Evolutionary conservation across 1,140 invertebrate genomes (phyloP), one percentile per base, ranked within the genome.

Genomic region (Atta texana): DNA sequence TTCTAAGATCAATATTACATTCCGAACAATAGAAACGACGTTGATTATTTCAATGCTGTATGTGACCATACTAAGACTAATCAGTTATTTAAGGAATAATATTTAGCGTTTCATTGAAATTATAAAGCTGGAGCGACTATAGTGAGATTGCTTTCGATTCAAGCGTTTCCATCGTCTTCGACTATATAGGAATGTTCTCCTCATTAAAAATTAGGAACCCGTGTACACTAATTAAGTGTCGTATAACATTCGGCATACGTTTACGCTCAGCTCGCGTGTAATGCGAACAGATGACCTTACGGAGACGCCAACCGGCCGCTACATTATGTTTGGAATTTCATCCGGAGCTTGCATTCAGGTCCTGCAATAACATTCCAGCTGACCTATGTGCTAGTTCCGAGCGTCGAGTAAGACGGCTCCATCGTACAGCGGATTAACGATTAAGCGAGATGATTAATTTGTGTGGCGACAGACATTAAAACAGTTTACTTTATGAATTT

Each of bases 261-360:
- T 76, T 51, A 39, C 68, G 69, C 4, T 49, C 84, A 71, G 76
- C 85, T 72, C 77, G 88, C 59, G 28, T 68, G 66, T 72, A 91
- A 91, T 82, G 87, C 89, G 75, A 85, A 44, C 72, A 61, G 88
- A 90, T 75, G 55, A 61, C 74, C 74, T 44, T 77, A 69, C 68
- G 66, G 57, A 59, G 63, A 80, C 82, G 87, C 61, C 44, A 63
- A 28, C 86, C 51, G 53, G 76, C 57, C 75, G 59, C 76, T 92
- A 85, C 89, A 90, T 92, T 87, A 92, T 87, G 89, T 61, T 61
- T 84, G 91, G 91, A 92, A 92, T 92, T 92, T 74, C 78, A 85
- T 91, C 77, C 39, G 84, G 31, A 87, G 87, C 75, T 78, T 85
- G 89, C 82, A 71, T 74, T 61, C 53, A n/a, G 63, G 24, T 66